Evolutionary conservation across 2,888 invertebrate species (phyloP).

Genomic region (Elmis aenea): DNA sequence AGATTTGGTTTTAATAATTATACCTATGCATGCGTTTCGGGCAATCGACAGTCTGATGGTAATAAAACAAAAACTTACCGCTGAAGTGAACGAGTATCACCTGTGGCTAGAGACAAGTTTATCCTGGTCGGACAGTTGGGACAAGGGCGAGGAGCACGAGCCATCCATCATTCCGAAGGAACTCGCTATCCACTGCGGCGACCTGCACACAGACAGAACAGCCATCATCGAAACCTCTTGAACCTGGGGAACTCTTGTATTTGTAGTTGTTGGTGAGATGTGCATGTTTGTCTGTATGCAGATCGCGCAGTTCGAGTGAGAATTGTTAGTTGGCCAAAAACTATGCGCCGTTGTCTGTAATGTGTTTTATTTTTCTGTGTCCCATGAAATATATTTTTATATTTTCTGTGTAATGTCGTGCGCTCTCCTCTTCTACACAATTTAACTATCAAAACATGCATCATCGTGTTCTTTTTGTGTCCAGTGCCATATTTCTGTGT

Average conservation of each 20-base stretch:
- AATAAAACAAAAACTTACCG: no score
- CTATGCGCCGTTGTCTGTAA: conserved; percentile 4
- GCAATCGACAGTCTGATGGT: no score
- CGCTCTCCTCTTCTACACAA: no score
- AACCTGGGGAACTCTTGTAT: conserved; percentile 25
- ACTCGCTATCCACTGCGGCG: conserved; percentile 41
- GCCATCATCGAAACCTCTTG: conserved; percentile 44
- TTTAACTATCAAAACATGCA: no score
- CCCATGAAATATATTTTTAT: no score
- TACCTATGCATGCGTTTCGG: no score
- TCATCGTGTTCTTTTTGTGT: no score
- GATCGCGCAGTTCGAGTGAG: conserved; percentile 35
- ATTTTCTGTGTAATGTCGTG: no score
- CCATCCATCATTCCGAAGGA: neutral
- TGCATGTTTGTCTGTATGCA: conserved; percentile 49
- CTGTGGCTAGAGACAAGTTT: neutral
- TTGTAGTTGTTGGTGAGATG: conserved; percentile 41
- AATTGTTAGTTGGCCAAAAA: conserved; percentile 14
- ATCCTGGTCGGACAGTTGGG: neutral
- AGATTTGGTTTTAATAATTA: no score
- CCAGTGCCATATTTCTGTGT: no score
- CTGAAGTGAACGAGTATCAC: no score
- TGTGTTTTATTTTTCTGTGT: conserved; percentile 3
- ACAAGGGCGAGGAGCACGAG: neutral
- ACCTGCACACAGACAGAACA: conserved; percentile 60